Evolutionary conservation across 2,113 vertebrate species (phyloP), one percentile per base, ranked within the genome.

Genomic region (Vombatus ursinus): DNA sequence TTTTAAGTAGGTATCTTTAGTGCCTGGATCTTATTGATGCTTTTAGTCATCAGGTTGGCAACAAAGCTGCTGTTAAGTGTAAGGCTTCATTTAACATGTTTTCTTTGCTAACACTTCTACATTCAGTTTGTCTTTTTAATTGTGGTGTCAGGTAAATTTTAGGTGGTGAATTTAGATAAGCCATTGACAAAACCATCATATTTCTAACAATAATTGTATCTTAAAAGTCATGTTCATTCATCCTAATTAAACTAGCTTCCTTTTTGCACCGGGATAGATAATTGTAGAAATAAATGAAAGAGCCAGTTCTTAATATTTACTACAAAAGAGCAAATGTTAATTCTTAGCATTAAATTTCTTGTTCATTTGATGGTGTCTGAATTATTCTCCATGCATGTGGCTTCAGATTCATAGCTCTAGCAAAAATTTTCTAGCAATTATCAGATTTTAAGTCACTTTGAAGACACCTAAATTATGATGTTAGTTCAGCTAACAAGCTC

Each of bases 31-130:
- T 97, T 90, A 90, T 26, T 89, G 95, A 93, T 91, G 90, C 51
- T 96, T 47, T 92, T 94, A 48, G 54, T 95, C 95, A 90, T 50
- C 47, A 5, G 2, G 50, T 90, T 89, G 89, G 52, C 93, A 93
- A 0, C 19, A 54, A 89, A 97, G 90, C 93, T 93, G 53, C 94
- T 28, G 16, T 95, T 93, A 52, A 93, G 94, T 95, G 94, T 1
- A 94, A 95, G 94, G 61, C 94, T 97, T 10, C 48, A 84, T 89
- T 97, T 90, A 92, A 93, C 91, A 26, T 68, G 24, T 98, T 98
- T 54, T 95, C 92, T 98, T 97, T 97, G 94, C 95, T 98, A 97
- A 49, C 49, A 95, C 54, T 61, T 97, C 26, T 95, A 37, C 50
- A 84, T 61, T 96, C 52, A 52, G 25, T 95, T 97, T 96, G 28